Evolutionary conservation across 2,113 vertebrate genomes (phyloP).

Genomic region (Sturnus vulgaris): DNA sequence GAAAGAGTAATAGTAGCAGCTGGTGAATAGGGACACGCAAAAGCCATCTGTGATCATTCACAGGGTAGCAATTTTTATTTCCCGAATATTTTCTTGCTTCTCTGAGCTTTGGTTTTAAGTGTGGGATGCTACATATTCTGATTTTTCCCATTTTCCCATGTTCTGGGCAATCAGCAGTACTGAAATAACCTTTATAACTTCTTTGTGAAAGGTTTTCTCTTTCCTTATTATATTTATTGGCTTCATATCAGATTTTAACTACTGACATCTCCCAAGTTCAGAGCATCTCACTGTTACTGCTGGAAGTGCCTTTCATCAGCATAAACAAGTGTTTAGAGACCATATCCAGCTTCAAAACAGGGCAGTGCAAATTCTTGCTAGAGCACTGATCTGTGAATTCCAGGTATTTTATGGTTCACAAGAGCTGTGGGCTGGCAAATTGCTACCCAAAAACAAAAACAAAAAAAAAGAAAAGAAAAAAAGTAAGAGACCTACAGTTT

Average conservation of each 20-base stretch:
- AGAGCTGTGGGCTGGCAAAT: neutral
- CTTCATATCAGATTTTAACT: neutral
- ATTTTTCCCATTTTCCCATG: neutral
- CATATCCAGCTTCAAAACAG: neutral
- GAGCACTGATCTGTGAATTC: neutral
- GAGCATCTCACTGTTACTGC: neutral
- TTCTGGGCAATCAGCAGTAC: neutral
- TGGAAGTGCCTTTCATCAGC: neutral
- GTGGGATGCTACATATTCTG: neutral
- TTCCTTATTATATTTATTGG: neutral
- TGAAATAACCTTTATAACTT: neutral
- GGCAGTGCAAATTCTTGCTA: neutral
- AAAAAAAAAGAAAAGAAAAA: neutral
- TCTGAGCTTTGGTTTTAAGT: neutral
- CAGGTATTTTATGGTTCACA: neutral
- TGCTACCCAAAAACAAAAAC: neutral
- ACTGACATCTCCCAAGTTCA: neutral
- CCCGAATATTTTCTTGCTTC: neutral
- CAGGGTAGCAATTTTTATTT: neutral
- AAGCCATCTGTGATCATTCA: constrained; percentile 19
- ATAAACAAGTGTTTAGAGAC: neutral
- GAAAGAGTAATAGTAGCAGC: neutral
- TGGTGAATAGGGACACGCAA: constrained; percentile 1
- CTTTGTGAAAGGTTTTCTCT: neutral
- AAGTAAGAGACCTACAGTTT: neutral